These are phyloP conservation scores for Phoeniculus purpureus DNA, from an alignment of 2,797 vertebrate genomes.

Conservation along the genomic window DNA sequence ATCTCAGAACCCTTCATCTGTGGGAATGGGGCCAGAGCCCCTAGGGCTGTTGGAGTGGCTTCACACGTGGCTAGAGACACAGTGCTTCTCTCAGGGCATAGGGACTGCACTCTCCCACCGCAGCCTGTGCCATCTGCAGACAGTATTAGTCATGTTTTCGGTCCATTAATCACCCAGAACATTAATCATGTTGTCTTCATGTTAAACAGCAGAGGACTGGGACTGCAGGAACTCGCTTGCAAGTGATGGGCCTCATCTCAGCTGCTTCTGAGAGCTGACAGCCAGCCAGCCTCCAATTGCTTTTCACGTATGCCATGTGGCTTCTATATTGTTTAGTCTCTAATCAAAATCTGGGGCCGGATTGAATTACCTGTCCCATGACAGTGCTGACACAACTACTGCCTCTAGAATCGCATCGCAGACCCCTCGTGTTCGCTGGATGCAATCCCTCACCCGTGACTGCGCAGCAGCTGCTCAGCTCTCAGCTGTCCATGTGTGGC, in stretches of 20 bases:
- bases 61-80: rapidly evolving
- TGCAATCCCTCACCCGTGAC: rapidly evolving
- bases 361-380: slow-evolving; percentile 52
- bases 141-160: slow-evolving; percentile 28
- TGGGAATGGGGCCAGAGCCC: rapidly evolving
- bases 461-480: rapidly evolving
- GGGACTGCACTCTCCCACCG: neutral
- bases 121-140: neutral
- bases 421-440: rapidly evolving
- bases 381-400: neutral
- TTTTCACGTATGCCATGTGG: slow-evolving; percentile 7
- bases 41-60: neutral
- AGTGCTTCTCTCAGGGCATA: neutral
- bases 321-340: slow-evolving; percentile 61
- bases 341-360: neutral
- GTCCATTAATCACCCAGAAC: slow-evolving; percentile 25
- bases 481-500: neutral
- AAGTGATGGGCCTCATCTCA: slow-evolving; percentile 24
- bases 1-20: neutral
- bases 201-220: neutral
- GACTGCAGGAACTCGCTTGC: neutral
- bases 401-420: neutral
- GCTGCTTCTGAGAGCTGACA: slow-evolving; percentile 48
- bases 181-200: slow-evolving; percentile 52
- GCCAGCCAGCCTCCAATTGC: neutral